Conservation (phyloP, 92 coral and sea anemone species). For the Heteractis magnifica region DNA sequence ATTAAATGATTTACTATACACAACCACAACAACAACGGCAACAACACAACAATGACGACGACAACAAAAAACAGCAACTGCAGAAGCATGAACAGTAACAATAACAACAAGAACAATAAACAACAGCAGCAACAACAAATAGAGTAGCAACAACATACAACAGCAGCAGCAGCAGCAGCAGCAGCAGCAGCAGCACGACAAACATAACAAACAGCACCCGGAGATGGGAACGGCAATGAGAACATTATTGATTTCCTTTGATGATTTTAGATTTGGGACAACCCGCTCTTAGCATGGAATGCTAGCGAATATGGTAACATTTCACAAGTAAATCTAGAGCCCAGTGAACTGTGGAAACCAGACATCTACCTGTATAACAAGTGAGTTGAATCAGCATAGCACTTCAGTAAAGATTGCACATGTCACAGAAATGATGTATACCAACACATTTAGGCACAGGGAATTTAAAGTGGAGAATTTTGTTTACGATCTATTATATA, state of each 20-base stretch:
- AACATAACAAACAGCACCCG: too few relatives aligned
- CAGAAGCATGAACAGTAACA: not conserved
- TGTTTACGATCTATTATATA: too few relatives aligned
- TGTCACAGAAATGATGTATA: too few relatives aligned
- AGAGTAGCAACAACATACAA: too few relatives aligned
- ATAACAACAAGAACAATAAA: not conserved
- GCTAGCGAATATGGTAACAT: conserved; percentile 64
- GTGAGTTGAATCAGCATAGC: conserved; percentile 33
- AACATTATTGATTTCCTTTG: not conserved
- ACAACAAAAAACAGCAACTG: not conserved
- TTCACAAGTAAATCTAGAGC: conserved; percentile 58
- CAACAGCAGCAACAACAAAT: not conserved
- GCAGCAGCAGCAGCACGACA: too few relatives aligned
- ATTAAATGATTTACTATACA: too few relatives aligned
- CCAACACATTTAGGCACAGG: too few relatives aligned
- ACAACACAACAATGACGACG: too few relatives aligned
- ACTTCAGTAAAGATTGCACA: too few relatives aligned
- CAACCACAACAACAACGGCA: too few relatives aligned
- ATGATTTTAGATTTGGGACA: conserved; percentile 63
- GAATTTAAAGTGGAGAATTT: too few relatives aligned
- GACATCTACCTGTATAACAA: conserved; percentile 76
- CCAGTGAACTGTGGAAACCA: conserved; percentile 71
- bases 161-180: not conserved
- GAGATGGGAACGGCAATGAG: too few relatives aligned
- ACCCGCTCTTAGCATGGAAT: conserved; percentile 76